These are phyloP conservation scores for Brachylomia viminalis DNA, from an alignment of 2,888 invertebrate species.

Conservation along the genomic window DNA sequence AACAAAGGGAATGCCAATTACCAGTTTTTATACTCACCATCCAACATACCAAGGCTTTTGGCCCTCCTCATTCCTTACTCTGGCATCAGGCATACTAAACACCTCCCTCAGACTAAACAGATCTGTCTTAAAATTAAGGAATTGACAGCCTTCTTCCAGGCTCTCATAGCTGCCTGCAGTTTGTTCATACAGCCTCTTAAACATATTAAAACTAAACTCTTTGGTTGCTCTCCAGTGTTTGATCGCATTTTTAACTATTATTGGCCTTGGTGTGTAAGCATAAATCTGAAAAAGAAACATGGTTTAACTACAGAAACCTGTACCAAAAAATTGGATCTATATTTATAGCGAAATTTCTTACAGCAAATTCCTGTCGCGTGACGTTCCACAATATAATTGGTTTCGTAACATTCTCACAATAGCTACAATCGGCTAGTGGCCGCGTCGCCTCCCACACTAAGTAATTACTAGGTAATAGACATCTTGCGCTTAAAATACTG, in stretches of 20 bases:
- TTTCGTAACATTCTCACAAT: constrained; percentile 93
- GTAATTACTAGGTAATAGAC: constrained; percentile 95
- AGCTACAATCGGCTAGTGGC: constrained; percentile 95
- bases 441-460: constrained; percentile 96
- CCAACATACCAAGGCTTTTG: constrained; percentile 97
- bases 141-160: constrained; percentile 95
- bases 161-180: constrained; percentile 93
- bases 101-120: constrained; percentile 94
- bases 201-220: constrained; percentile 92
- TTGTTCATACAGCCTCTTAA: constrained; percentile 92
- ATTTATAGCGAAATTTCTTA: constrained; percentile 70
- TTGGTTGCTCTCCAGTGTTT: constrained; percentile 94
- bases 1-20: not conserved
- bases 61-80: constrained; percentile 91
- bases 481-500: constrained; percentile 91
- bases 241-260: constrained; percentile 94
- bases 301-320: constrained; percentile 15
- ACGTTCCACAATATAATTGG: constrained; percentile 93
- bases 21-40: constrained; percentile 92
- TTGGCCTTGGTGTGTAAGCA: constrained; percentile 95
- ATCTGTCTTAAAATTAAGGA: constrained; percentile 96
- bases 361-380: constrained; percentile 92
- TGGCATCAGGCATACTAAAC: constrained; percentile 93
- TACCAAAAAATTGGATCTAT: constrained; percentile 30
- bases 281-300: constrained; percentile 85